Evolutionary conservation across 2,113 vertebrate genomes (phyloP), one percentile per base, ranked within the genome.

Genomic region (Trichechus manatus): DNA sequence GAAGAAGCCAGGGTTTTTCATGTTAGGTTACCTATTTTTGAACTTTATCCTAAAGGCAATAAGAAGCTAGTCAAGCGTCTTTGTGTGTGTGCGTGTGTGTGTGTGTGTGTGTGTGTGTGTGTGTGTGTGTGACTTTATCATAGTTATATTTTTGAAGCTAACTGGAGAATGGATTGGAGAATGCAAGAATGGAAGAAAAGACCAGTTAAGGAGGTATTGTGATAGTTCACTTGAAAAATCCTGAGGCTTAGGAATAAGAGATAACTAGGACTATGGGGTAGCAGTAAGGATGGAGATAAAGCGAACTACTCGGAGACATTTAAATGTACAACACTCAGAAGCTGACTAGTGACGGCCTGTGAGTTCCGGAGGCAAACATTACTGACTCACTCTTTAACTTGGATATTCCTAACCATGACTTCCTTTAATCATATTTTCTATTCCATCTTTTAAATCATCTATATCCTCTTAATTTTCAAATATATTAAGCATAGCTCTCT

Each of bases 321-420:
- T 13, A 17, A 31, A 6, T 6, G 29, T 11, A 53, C 3, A 23
- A 36, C 7, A 9, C 23, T n/a, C n/a, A 25, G n/a, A 50, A 59
- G n/a, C 4, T 36, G 27, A 11, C 25, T 6, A 2, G 20, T 59
- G 27, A 75, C 10, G 1, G 42, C 27, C 0, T 3, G 4, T 4
- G 6, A 13, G 29, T 0, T 68, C 61, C n/a, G 36, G 10, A 50
- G 3, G 3, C 44, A 27, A 47, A 80, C 77, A 50, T 23, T 13
- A 3, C 31, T 3, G 23, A 20, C 7, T 11, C 36, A 7, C 14
- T 13, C 4, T 64, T 9, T 3, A 17, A 39, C 59, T 44, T 29
- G n/a, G 10, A 50, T 14, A 53, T 15, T 33, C 27, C 29, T 6
- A 59, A 15, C 27, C 29, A 6, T 19, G 17, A 6, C 5, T 47